Evolutionary conservation across 2,797 vertebrate genomes (phyloP).

Genomic region (Peromyscus melanophrys): DNA sequence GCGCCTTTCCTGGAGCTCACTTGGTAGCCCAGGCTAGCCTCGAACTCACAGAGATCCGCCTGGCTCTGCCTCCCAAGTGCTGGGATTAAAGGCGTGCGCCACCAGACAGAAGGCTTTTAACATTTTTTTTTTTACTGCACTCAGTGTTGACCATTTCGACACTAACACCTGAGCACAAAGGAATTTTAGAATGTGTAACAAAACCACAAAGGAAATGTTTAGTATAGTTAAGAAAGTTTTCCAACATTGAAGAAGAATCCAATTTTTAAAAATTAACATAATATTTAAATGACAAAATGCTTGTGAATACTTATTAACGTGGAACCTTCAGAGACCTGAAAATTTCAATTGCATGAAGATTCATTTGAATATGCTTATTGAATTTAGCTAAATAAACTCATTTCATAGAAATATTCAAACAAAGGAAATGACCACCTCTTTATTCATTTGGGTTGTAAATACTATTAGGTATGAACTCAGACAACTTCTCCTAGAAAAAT

Average conservation of each 20-base stretch:
- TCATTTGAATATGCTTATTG: slow-evolving; percentile 65
- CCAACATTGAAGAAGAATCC: slow-evolving; percentile 58
- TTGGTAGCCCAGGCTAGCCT: too few relatives aligned
- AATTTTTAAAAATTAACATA: slow-evolving; percentile 69
- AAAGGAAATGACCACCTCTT: not conserved
- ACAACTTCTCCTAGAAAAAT: not conserved
- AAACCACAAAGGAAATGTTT: slow-evolving; percentile 64
- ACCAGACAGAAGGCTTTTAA: not conserved
- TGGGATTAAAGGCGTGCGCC: too few relatives aligned
- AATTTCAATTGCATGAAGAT: slow-evolving; percentile 11
- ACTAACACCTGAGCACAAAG: slow-evolving; percentile 21
- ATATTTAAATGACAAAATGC: slow-evolving; percentile 62
- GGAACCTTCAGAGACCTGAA: slow-evolving; percentile 47
- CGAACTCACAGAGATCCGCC: too few relatives aligned
- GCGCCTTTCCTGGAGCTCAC: too few relatives aligned
- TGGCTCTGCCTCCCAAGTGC: too few relatives aligned
- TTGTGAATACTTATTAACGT: slow-evolving; percentile 72
- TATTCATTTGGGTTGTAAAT: not conserved
- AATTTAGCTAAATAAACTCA: slow-evolving; percentile 54
- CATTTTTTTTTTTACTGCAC: not conserved
- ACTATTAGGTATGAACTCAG: not conserved
- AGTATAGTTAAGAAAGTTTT: slow-evolving; percentile 51
- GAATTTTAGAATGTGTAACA: slow-evolving; percentile 31
- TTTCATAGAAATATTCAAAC: not conserved
- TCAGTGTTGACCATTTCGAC: slow-evolving; percentile 36